Evolutionary conservation across 23 tunicate genomes (phyloP), one percentile per base, ranked within the genome.

Genomic region (Aplidium turbinatum): DNA sequence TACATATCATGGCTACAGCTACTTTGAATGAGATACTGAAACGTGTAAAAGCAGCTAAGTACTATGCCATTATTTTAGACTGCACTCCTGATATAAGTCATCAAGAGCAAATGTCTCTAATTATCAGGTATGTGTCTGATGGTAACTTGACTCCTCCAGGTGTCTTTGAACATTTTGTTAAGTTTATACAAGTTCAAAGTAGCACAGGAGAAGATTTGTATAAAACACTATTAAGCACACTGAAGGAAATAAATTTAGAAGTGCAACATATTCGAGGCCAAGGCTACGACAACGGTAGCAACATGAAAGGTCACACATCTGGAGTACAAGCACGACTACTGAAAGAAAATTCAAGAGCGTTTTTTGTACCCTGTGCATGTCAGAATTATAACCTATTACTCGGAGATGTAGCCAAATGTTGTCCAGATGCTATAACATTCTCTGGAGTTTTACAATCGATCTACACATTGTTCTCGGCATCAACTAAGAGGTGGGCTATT

Each of bases 41-140:
- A 38, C 29, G 52, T 19, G 30, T 66, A n/a, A 66, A 66, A 38
- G 52, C 52, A 16, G 52, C 73, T 16, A 66, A 35, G 30, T 66
- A 66, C 52, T 66, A 16, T 38, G 26, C 73, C 5, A 5, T 66
- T 35, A 35, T 66, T 35, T 66, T 66, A 19, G 51, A 66, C 30
- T 66, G 52, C 30, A 66, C 73, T 35, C 73, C 73, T 16, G 73
- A 66, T 24, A 66, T 35, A 38, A 66, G 73, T 38, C 73, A 66
- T 38, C 52, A 66, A 39, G 73, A 66, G 52, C 73, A 38, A 38
- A 66, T 38, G 73, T 66, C 73, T 16, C 27, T 38, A 39, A 39
- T 23, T 18, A 39, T 66, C 52, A 35, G 73, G 52, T 66, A 66
- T 66, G 73, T 66, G 11, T 38, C 73, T 35, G 73, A 66, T 66